Base-by-base conservation (phyloP, 2,888 invertebrate species). In the Chloromyia formosa region DNA sequence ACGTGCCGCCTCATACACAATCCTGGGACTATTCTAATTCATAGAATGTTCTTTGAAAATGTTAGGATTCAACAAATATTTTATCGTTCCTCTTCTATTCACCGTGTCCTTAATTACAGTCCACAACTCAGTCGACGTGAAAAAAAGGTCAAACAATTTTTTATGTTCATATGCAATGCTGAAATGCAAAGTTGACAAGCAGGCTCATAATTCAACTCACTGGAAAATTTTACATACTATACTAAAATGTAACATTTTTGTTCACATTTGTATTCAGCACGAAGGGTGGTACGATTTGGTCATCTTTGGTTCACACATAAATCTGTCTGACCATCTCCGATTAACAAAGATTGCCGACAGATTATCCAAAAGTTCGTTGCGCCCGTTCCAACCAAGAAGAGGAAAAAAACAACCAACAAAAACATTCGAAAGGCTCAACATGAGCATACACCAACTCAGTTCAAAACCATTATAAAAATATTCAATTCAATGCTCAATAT, bases 271-370 rank as follows among this genome's bases (percentile, higher is more conserved):
- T 62, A 12, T 23, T 35, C 23, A 40, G 14, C 62, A 62, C 62
- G 62, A 42, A 62, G 62, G 62, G 62, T 62, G 62, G 62, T 42
- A 62, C 40, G 62, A 3, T 49, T 3, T 49, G 49, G 49, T n/a
- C 27, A 49, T 12, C 14, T 49, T 12, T 49, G 74, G 27, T 53
- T 60, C 68, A 53, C 68, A 71, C 42, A 54, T 73, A 71, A 73
- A 73, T 75, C 73, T 60, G 61, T 76, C 69, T 74, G 74, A 76
- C 74, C 74, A 74, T 76, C 73, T 76, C 74, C 71, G 56, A 73
- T 74, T 76, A 76, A 76, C 76, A 76, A 76, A 76, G 76, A 74
- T 76, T 58, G 64, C 76, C 76, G 76, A 74, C 73, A 61, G 56
- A 66, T 66, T 66, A 66, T 66, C 49, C 45, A 10, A 66, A 66